phyloP scores from a whole-genome alignment of 2,888 invertebrate species.

The Sminthurides aquaticus region DNA sequence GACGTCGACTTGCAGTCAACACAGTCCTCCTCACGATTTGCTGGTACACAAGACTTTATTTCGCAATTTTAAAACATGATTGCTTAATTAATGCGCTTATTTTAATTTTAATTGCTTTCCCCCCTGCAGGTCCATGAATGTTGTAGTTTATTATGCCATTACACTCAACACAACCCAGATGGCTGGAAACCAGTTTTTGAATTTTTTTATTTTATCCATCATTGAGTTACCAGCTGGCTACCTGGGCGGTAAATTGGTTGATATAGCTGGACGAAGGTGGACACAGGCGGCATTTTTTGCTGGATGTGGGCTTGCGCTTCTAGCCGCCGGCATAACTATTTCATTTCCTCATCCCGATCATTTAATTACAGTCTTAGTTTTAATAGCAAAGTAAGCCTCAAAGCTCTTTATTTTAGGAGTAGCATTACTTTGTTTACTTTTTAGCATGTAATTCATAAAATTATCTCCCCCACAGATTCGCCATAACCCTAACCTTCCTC shows the following conservation, averaged over 20 bases:
- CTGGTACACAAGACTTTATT: conserved; percentile 26
- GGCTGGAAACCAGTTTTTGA: conserved; percentile 59
- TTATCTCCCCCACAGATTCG: conserved; percentile 20
- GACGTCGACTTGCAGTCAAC: conserved; percentile 29
- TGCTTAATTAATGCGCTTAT: no score
- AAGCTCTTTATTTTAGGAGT: not conserved
- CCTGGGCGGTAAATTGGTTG: conserved; percentile 53
- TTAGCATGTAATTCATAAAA: not conserved
- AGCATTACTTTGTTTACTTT: not conserved
- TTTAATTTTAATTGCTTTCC: not conserved
- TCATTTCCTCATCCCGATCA: not conserved
- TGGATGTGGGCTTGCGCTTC: conserved; percentile 40
- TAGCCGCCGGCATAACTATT: conserved; percentile 26
- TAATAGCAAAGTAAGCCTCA: conserved; percentile 28
- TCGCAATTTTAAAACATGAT: no score
- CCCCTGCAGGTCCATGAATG: not conserved
- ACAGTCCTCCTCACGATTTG: conserved; percentile 31
- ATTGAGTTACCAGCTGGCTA: conserved; percentile 60
- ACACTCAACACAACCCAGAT: conserved; percentile 45
- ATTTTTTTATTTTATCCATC: conserved; percentile 57
- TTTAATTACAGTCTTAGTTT: conserved; percentile 13
- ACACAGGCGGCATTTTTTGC: conserved; percentile 50
- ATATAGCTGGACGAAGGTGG: conserved; percentile 53
- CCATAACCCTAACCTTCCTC: conserved; percentile 54
- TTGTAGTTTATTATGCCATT: conserved; percentile 5